A percentile compares a stretch with the other conserved stretches of the same genome.
phyloP scores from a whole-genome alignment of 2,797 vertebrate genomes.

The Silurus lanzhouensis region DNA sequence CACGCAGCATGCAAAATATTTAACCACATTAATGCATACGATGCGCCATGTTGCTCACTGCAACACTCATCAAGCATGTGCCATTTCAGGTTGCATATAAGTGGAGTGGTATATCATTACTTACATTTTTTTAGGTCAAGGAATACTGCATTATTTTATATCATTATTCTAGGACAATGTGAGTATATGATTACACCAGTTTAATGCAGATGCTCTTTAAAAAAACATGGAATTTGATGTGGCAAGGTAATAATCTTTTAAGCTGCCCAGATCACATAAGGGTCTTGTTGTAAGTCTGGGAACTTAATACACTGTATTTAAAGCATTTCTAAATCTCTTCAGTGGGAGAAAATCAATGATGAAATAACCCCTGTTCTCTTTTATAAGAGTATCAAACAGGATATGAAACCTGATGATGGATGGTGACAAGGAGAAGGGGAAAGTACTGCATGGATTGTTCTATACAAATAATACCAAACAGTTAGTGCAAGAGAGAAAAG shows the following conservation, averaged over 20 bases:
- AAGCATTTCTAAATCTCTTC: not conserved
- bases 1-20: not conserved
- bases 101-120: not conserved
- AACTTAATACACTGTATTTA: not conserved
- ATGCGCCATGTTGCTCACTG: not conserved
- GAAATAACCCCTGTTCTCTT: not conserved
- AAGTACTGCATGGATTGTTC: not conserved
- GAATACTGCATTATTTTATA: not conserved
- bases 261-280: not conserved
- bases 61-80: not conserved
- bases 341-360: not conserved
- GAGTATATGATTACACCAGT: not conserved
- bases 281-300: not conserved
- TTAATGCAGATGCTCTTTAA: not conserved
- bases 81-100: not conserved
- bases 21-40: not conserved
- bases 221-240: not conserved
- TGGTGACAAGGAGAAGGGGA: not conserved
- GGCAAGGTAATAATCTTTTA: not conserved
- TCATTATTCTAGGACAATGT: not conserved
- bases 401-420: not conserved
- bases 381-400: constrained; percentile 15
- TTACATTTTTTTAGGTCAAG: not conserved
- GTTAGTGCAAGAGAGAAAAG: no score
- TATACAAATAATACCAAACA: not conserved